Evolutionary conservation across 2,797 vertebrate species (phyloP).

Genomic region (Falco rusticolus): DNA sequence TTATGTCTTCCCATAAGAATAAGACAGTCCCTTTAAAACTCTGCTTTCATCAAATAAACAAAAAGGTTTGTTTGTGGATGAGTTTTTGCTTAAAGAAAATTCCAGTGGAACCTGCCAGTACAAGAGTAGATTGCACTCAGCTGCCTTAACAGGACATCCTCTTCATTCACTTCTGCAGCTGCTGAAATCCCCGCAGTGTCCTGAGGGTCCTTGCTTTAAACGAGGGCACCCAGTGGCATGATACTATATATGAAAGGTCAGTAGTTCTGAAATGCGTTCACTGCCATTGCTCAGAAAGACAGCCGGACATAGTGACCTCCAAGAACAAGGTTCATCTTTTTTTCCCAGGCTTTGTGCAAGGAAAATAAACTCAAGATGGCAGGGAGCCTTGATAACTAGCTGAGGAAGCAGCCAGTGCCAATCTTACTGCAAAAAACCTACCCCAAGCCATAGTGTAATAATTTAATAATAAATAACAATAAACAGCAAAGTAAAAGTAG

Average conservation of each 20-base stretch:
- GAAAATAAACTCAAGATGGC: conserved; percentile 37
- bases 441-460: neutral
- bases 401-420: conserved; percentile 16
- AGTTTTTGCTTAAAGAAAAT: neutral
- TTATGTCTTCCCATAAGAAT: neutral
- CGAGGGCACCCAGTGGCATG: neutral
- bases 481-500: conserved; percentile 8
- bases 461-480: neutral
- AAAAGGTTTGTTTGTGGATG: neutral
- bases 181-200: neutral
- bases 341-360: conserved; percentile 46
- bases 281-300: neutral
- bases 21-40: neutral
- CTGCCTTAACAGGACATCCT: neutral
- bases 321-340: conserved; percentile 17
- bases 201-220: neutral
- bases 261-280: neutral
- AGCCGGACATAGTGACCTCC: neutral
- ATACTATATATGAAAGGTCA: neutral
- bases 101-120: neutral
- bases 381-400: conserved; percentile 5
- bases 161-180: neutral
- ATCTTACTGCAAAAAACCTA: neutral
- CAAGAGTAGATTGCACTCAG: neutral
- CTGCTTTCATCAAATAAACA: neutral